Evolutionary conservation across 2,113 vertebrate genomes (phyloP), one percentile per base, ranked within the genome.

Genomic region (Macquaria ambigua): DNA sequence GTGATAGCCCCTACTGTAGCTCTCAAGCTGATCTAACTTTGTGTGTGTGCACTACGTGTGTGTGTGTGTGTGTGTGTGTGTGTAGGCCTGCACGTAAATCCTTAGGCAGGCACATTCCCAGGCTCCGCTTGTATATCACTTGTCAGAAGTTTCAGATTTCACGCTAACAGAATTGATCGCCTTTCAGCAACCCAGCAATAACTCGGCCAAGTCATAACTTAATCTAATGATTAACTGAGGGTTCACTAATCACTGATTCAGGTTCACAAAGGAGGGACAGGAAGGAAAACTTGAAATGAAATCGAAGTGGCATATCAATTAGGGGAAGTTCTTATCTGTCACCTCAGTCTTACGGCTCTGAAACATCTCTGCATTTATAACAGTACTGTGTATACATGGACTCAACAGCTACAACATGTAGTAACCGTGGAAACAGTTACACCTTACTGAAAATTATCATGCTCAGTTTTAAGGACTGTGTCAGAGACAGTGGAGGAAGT

Each of bases 121-220:
- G 76, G 67, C 67, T 20, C 68, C 14, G 28, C 70, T 77, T 77
- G 73, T 81, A 56, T 80, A 77, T 81, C 74, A 62, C 43, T 74
- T 74, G 55, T 73, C 74, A 78, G 63, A 79, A 62, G 79, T 75
- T 74, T 89, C 73, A 86, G 55, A 85, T 88, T 87, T 81, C 78
- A 28, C 31, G 46, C 66, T 67, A 28, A 31, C 71, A 74, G n/a
- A 81, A 81, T 64, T 70, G 79, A 86, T 81, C 46, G 62, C 43
- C 53, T 74, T 56, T 81, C 68, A 73, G 73, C 59, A 18, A 37
- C 16, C 8, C 10, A 10, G 25, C 18, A 1, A 56, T 75, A 66
- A 62, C 79, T 82, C 69, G 4, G 78, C 68, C 46, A 41, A 74
- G 72, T 83, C 64, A 74, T 46, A 78, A 82, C 70, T 59, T 62